Evolutionary conservation across 2,888 invertebrate species (phyloP).

Genomic region (Napeogenes inachia): DNA sequence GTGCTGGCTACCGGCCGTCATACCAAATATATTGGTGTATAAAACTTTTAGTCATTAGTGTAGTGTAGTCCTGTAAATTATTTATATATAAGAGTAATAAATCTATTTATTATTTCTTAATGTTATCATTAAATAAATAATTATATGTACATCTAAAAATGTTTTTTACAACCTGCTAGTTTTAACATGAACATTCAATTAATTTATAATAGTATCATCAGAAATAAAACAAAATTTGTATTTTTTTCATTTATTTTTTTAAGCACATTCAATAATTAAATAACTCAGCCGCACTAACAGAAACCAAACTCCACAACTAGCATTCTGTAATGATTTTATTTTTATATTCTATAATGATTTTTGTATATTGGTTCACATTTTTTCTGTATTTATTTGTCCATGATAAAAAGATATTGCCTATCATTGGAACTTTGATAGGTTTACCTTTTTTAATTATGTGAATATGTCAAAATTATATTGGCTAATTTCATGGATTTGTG

Average conservation of each 20-base stretch:
- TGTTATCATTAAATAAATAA: background rate
- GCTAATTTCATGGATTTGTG: background rate
- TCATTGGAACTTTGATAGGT: background rate
- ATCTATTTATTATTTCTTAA: background rate
- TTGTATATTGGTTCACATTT: background rate
- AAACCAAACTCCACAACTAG: background rate
- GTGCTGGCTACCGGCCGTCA: conserved; percentile 90
- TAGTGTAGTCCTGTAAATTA: conserved; percentile 1
- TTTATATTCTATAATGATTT: background rate
- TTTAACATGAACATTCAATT: background rate
- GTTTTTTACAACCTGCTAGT: background rate
- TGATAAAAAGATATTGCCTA: background rate
- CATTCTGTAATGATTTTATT: background rate
- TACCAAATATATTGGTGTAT: conserved; percentile 81
- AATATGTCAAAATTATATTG: background rate
- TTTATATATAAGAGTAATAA: conserved; percentile 7
- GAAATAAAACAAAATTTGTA: conserved; percentile 11
- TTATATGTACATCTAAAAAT: no score
- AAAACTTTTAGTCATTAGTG: conserved; percentile 8
- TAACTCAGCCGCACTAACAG: background rate
- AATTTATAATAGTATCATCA: background rate
- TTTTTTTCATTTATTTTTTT: conserved; percentile 18
- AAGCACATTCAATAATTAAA: conserved; percentile 6
- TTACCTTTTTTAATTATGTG: background rate
- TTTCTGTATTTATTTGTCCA: no score